Evolutionary conservation across 2,888 invertebrate genomes (phyloP).

Genomic region (Aleiodes alternator): DNA sequence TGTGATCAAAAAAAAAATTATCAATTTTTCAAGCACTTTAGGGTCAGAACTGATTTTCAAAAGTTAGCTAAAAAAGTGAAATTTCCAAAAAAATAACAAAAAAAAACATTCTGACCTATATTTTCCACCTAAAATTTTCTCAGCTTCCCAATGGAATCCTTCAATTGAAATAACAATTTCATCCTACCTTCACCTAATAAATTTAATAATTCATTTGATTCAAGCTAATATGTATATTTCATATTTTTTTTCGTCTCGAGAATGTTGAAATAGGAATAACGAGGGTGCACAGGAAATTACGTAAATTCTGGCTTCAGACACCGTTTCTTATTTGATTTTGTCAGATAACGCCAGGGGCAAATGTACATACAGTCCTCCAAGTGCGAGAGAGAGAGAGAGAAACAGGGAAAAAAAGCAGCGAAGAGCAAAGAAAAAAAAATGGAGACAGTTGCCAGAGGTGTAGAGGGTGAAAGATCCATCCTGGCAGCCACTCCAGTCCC

Average conservation of each 20-base stretch:
- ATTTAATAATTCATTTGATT: background rate
- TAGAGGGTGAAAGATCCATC: conserved; percentile 23
- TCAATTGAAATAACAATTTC: too few relatives aligned
- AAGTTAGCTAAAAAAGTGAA: too few relatives aligned
- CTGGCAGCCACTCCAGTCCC: conserved; percentile 26
- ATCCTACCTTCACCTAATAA: too few relatives aligned
- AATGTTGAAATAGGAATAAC: conserved; percentile 29
- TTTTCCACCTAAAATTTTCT: too few relatives aligned
- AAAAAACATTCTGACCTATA: too few relatives aligned
- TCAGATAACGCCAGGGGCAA: background rate
- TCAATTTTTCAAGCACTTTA: too few relatives aligned
- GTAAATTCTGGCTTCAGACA: conserved; percentile 27
- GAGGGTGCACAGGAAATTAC: conserved; percentile 34
- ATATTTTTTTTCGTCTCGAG: background rate
- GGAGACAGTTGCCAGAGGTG: conserved; percentile 11
- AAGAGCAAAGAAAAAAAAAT: background rate
- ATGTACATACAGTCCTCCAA: background rate
- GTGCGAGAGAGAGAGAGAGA: background rate
- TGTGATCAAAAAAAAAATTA: too few relatives aligned
- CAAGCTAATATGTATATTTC: background rate
- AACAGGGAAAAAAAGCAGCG: background rate
- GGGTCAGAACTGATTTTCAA: too few relatives aligned
- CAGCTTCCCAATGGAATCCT: too few relatives aligned
- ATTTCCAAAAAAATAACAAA: too few relatives aligned
- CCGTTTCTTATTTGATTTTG: conserved; percentile 39